Evolutionary conservation across 53 echinoderm and acorn worm species (phyloP).

Genomic region (Holothuria scabra): DNA sequence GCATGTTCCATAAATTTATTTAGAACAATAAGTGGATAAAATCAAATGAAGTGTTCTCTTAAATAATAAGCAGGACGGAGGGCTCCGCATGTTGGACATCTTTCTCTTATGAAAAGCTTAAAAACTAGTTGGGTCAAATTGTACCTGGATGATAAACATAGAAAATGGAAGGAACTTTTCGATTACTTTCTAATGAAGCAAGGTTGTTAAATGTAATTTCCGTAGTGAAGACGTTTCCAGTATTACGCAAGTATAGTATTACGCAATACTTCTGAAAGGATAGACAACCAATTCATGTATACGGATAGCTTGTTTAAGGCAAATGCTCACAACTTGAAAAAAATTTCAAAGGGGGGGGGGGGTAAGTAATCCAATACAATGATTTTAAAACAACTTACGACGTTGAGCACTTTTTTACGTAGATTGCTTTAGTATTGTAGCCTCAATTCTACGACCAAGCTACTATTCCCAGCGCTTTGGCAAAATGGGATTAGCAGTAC

Average conservation of each 20-base stretch:
- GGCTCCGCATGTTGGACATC: neutral
- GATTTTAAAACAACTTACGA: neutral
- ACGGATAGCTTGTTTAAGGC: too few relatives aligned
- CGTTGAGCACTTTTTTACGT: constrained; percentile 1
- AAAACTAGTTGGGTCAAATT: neutral
- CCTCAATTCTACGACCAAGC: constrained; percentile 1
- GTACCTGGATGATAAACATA: neutral
- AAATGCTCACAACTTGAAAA: too few relatives aligned
- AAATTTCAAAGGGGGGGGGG: neutral
- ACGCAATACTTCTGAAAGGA: too few relatives aligned
- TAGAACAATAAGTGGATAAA: neutral
- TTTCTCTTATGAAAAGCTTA: neutral
- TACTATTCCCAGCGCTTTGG: constrained; percentile 1
- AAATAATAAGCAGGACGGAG: neutral
- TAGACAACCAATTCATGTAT: too few relatives aligned
- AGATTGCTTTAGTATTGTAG: neutral
- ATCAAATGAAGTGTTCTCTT: constrained; percentile 9
- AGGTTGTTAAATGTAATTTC: neutral
- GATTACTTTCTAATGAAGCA: neutral
- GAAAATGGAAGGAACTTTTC: neutral
- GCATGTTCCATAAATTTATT: neutral
- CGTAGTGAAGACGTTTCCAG: neutral
- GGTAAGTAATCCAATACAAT: neutral
- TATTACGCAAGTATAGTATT: neutral
- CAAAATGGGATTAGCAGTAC: constrained; percentile 11